Evolutionary conservation across 2,113 vertebrate genomes (phyloP), one percentile per base, ranked within the genome.

Genomic region (Erpornis zantholeuca): DNA sequence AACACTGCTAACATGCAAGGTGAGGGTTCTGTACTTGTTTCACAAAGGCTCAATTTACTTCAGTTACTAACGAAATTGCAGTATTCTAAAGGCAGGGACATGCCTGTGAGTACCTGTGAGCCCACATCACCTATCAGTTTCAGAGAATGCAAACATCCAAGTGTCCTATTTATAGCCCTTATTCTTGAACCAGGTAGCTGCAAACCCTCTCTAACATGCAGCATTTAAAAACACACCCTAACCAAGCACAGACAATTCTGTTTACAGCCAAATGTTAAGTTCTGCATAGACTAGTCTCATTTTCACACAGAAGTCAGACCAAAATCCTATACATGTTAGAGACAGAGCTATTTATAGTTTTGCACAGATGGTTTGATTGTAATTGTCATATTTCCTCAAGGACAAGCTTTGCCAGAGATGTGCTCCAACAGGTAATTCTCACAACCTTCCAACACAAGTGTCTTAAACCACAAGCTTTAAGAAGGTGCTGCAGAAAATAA

Each of bases 241-340:
- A 86, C 35, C 83, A 90, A 88, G 80, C 38, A 77, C 49, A 92
- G 53, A 15, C 31, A 54, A 65, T 80, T 80, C 69, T 94, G 71
- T 94, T 97, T 95, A 93, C 88, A 95, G 71, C 18, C 59, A 90
- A 88, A 66, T 47, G 82, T 59, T 73, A 81, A 83, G 60, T 84
- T 95, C 88, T 56, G 69, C 88, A 91, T 86, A 84, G 92, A 52
- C 19, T 3, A 84, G 86, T 75, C 83, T 97, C 86, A 84, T 94
- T 96, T 93, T 94, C 81, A 87, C 75, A 75, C 35, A 93, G 54
- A 97, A 95, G 80, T 86, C 80, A 86, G 79, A 86, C 64, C 68
- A 95, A 80, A 86, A 93, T 71, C 47, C 52, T 56, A 83, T 77
- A 77, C 19, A 94, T 80, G 85, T 80, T 86, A 63, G 59, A 93